Conservation (phyloP, 1,140 invertebrate species). For the Leucophenga varia region DNA sequence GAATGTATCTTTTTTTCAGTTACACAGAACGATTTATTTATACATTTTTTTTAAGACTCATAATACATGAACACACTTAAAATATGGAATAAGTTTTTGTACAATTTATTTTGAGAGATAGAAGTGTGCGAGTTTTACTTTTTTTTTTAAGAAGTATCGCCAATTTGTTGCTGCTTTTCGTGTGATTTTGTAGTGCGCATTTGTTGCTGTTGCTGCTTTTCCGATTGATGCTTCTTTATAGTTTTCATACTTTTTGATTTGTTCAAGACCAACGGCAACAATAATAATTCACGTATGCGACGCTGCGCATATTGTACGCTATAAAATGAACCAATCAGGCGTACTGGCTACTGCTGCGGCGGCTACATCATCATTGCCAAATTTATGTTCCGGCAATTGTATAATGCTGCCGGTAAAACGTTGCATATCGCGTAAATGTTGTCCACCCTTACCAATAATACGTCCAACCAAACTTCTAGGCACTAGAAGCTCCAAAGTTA, state of each 20-base stretch:
- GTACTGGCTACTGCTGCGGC: constrained; percentile 85
- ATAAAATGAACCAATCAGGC: constrained; percentile 88
- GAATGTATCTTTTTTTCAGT: too few species aligned
- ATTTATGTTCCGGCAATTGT: constrained; percentile 82
- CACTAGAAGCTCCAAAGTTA: constrained; percentile 88
- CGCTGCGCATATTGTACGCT: constrained; percentile 88
- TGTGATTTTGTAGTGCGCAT: too few species aligned
- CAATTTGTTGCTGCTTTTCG: too few species aligned
- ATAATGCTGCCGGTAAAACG: constrained; percentile 88
- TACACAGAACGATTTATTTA: too few species aligned
- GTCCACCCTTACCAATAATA: constrained; percentile 94
- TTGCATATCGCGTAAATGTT: constrained; percentile 91
- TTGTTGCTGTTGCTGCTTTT: background rate
- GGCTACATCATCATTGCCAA: constrained; percentile 66
- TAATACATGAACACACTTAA: too few species aligned
- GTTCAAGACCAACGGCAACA: constrained; percentile 58
- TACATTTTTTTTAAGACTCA: too few species aligned
- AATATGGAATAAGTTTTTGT: too few species aligned
- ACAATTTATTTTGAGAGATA: too few species aligned
- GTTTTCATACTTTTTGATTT: constrained; percentile 7
- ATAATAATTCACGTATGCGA: constrained; percentile 84
- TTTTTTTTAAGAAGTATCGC: too few species aligned
- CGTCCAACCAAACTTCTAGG: constrained; percentile 84
- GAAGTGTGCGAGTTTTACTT: too few species aligned
- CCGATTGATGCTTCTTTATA: background rate